phyloP scores from a whole-genome alignment of 2,797 vertebrate species.

The Chelon auratus region DNA sequence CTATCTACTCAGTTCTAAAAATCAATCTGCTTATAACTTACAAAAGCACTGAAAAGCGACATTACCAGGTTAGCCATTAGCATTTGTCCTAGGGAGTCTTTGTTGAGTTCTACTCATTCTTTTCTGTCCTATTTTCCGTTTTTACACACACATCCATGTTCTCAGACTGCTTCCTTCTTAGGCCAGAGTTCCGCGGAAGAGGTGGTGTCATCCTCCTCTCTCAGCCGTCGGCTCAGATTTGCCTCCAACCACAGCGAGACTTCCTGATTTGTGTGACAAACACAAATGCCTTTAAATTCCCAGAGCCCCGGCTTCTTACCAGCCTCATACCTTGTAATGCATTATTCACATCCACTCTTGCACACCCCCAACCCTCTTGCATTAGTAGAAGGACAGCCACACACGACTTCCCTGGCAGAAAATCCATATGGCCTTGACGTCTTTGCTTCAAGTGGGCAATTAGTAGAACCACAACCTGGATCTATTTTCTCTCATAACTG shows the following conservation, averaged over 20 bases:
- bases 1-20: too few relatives aligned
- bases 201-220: slow-evolving; percentile 69
- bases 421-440: slow-evolving; percentile 85
- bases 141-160: slow-evolving; percentile 2
- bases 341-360: slow-evolving; percentile 84
- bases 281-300: slow-evolving; percentile 86
- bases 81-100: too few relatives aligned
- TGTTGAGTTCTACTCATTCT: background rate
- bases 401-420: slow-evolving; percentile 83
- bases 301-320: slow-evolving; percentile 76
- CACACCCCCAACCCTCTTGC: slow-evolving; percentile 54
- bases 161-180: slow-evolving; percentile 34
- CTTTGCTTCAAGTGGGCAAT: slow-evolving; percentile 85
- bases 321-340: slow-evolving; percentile 85
- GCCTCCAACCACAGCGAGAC: slow-evolving; percentile 61
- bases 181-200: slow-evolving; percentile 50
- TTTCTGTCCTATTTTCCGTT: slow-evolving; percentile 10
- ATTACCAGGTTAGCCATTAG: too few relatives aligned
- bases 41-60: too few relatives aligned
- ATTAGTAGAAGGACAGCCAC: slow-evolving; percentile 80
- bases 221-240: slow-evolving; percentile 74
- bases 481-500: slow-evolving; percentile 81
- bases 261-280: slow-evolving; percentile 84
- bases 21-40: too few relatives aligned
- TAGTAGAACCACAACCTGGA: slow-evolving; percentile 77